A percentile compares a stretch with the other conserved stretches of the same genome.
Evolutionary conservation across 1,140 invertebrate genomes (phyloP).

Genomic region (Nephotettix cincticeps): DNA sequence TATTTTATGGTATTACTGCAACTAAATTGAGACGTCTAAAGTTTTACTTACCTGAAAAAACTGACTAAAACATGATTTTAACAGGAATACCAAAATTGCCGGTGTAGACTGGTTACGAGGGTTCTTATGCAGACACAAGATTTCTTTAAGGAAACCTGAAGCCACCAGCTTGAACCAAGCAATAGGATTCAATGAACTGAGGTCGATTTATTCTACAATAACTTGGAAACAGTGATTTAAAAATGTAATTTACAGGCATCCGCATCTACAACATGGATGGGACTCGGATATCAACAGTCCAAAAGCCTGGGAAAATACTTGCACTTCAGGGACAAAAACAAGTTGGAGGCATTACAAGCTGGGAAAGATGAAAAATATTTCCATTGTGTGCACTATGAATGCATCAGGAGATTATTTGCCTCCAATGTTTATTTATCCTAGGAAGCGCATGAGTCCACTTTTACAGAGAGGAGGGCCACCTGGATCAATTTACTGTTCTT

Average conservation of each 20-base stretch:
- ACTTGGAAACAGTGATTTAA: too few relatives aligned
- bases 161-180: slow-evolving; percentile 33
- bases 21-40: slow-evolving; percentile 39
- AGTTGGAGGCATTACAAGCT: slow-evolving; percentile 35
- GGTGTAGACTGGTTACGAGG: slow-evolving; percentile 38
- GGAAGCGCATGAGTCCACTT: slow-evolving; percentile 36
- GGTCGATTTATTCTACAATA: too few relatives aligned
- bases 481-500: slow-evolving; percentile 41
- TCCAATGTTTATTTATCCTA: slow-evolving; percentile 46
- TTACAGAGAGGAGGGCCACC: slow-evolving; percentile 42
- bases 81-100: slow-evolving; percentile 35
- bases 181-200: too few relatives aligned
- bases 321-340: slow-evolving; percentile 30
- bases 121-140: slow-evolving; percentile 36
- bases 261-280: slow-evolving; percentile 48
- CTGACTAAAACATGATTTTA: slow-evolving; percentile 34
- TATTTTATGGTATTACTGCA: slow-evolving; percentile 38
- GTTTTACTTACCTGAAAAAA: slow-evolving; percentile 39
- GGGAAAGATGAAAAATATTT: slow-evolving; percentile 42
- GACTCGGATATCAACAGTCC: slow-evolving; percentile 46
- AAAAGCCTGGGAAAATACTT: slow-evolving; percentile 37
- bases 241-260: slow-evolving; percentile 24
- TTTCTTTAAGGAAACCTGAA: slow-evolving; percentile 38
- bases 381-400: slow-evolving; percentile 41
- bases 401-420: slow-evolving; percentile 43